Percentiles rank a stretch among this genome's conserved stretches.
phyloP scores from a whole-genome alignment of 2,113 vertebrate genomes.

The Melozone crissalis region DNA sequence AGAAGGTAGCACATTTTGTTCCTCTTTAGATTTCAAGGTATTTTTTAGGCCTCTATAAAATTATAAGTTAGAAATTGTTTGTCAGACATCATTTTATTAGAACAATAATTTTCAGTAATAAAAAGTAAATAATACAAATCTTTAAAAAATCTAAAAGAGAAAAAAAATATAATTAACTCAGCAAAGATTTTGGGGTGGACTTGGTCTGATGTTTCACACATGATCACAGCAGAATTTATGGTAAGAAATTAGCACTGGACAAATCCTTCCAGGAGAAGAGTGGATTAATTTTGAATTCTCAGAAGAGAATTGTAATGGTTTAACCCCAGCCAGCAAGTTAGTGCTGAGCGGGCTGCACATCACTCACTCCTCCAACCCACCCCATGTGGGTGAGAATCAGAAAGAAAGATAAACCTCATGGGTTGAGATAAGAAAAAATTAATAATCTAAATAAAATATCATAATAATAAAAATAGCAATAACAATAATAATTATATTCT shows the following conservation, averaged over 20 bases:
- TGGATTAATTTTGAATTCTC: background rate
- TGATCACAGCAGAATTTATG: background rate
- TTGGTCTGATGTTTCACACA: background rate
- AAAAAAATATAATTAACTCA: background rate
- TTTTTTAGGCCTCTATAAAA: background rate
- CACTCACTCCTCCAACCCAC: background rate
- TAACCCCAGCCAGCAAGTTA: background rate
- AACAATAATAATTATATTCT: too few relatives aligned
- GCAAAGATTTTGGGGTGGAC: background rate
- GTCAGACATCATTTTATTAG: background rate
- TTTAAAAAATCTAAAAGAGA: background rate
- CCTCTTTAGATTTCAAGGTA: background rate
- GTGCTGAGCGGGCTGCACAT: background rate
- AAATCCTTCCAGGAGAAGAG: background rate
- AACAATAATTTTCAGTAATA: background rate
- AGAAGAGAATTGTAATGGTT: background rate
- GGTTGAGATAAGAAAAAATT: background rate
- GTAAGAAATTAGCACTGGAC: background rate
- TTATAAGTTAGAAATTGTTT: background rate
- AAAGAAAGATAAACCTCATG: background rate
- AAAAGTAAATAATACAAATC: background rate
- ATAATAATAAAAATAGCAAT: background rate
- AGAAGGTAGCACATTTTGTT: background rate
- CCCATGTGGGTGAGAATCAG: accelerated
- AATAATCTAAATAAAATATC: background rate